Evolutionary conservation across 2,113 vertebrate species (phyloP), one percentile per base, ranked within the genome.

Genomic region (Otis tarda): DNA sequence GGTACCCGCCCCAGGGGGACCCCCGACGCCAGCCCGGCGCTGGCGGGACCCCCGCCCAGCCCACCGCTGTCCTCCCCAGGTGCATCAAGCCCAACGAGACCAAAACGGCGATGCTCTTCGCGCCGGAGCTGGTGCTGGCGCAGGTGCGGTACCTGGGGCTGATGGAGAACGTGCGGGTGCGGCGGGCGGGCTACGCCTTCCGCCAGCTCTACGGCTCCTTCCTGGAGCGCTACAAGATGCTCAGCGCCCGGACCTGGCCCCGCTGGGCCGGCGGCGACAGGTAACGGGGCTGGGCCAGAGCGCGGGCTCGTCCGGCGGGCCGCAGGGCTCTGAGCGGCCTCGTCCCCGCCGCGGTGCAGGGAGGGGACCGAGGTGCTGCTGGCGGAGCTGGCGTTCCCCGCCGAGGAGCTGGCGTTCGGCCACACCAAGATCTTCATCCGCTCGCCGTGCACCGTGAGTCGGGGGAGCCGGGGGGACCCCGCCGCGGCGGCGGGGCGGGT

Each of bases 1-100:
- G 98, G 98, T 98, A 84, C 37, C 3, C 0, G 7, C 63, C 17
- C 18, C 0, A 0, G 16, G 15, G 23, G 37, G 22, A 22, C 15
- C 0, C 12, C 18, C 1, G 37, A 4, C 0, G 0, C 47, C 23
- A 1, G 20, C 12, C 18, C 1, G 37, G 5, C 0, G 0, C 47
- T 17, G 1, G 17, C 1, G 2, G 52, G 47, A 61, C 27, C 7
- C 25, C 53, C 6, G 18, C 23, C 13, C 2, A 28, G 43, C 78
- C 45, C 83, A 10, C 43, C 1, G 0, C 55, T 31, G 59, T 1
- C 6, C 12, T 23, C 35, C 18, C 30, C 89, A 98, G 98, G 97
- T 98, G 98, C 93, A 97, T 98, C 95, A 98, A 98, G 53, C 98
- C 98, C 95, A 98, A 98, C 2, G 97, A 98, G 39, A 95, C 83